Evolutionary conservation across 2,113 vertebrate genomes (phyloP).

Genomic region (Anseranas semipalmata): DNA sequence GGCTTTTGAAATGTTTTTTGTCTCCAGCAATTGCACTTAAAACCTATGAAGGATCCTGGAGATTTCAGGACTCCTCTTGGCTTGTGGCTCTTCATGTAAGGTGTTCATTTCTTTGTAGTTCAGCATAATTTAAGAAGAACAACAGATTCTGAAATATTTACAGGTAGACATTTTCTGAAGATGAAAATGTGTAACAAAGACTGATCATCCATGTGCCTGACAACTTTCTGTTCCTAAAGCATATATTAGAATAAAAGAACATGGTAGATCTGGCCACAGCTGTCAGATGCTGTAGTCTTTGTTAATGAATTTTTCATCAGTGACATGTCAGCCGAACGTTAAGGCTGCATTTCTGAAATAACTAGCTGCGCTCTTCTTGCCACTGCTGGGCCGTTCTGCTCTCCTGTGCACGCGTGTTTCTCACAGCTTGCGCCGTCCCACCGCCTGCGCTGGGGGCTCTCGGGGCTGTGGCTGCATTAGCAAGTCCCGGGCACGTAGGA

Average conservation of each 20-base stretch:
- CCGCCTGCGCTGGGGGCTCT: fast-evolving
- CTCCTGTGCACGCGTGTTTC: not conserved
- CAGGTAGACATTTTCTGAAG: not conserved
- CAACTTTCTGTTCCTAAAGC: not conserved
- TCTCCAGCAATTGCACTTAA: not conserved
- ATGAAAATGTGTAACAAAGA: not conserved
- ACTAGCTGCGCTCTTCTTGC: not conserved
- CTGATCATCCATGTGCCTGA: not conserved
- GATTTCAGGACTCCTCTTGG: not conserved
- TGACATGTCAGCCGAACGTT: not conserved
- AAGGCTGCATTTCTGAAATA: not conserved
- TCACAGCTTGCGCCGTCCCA: not conserved
- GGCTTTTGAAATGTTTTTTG: not conserved
- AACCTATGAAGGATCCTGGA: not conserved
- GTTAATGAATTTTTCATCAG: not conserved
- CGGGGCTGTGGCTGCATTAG: not conserved
- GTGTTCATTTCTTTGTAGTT: not conserved
- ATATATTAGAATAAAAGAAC: not conserved
- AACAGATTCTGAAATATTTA: not conserved
- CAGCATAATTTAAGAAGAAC: not conserved
- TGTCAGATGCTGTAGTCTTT: not conserved
- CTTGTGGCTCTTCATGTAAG: not conserved
- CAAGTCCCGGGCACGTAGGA: not conserved
- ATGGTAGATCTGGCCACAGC: not conserved
- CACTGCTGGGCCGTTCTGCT: not conserved